A percentile compares a stretch with the other conserved stretches of the same genome.
Evolutionary conservation across 23 tunicate species (phyloP).

Genomic region (Trididemnum miniatum): DNA sequence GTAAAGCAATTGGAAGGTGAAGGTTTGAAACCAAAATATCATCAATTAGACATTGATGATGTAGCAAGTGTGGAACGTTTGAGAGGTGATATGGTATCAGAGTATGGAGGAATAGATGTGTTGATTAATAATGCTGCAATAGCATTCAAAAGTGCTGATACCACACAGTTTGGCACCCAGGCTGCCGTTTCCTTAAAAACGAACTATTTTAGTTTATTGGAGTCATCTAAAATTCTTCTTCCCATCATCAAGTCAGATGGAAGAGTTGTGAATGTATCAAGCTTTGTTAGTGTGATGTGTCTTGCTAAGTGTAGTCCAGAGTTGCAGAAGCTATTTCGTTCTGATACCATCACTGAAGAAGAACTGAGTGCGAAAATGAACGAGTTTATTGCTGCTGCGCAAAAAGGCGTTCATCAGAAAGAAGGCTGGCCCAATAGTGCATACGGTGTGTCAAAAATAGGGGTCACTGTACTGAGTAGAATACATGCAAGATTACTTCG

Average conservation of each 20-base stretch:
- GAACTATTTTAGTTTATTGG: constrained; percentile 56
- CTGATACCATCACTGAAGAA: constrained; percentile 62
- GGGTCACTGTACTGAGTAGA: constrained; percentile 52
- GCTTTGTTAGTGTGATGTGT: neutral
- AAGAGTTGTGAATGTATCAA: constrained; percentile 65
- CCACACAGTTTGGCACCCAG: constrained; percentile 36
- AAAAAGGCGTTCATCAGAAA: constrained; percentile 29
- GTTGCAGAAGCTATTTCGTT: constrained; percentile 40
- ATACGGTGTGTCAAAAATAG: constrained; percentile 62
- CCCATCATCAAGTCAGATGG: constrained; percentile 59
- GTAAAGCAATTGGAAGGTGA: constrained; percentile 48
- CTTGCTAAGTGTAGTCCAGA: constrained; percentile 41
- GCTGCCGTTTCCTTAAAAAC: constrained; percentile 48
- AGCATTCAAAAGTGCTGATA: constrained; percentile 36
- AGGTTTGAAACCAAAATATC: constrained; percentile 57
- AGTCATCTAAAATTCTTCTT: constrained; percentile 26
- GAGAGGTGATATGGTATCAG: constrained; percentile 20
- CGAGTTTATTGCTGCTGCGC: constrained; percentile 44
- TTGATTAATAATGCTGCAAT: constrained; percentile 85
- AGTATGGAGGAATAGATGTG: constrained; percentile 81
- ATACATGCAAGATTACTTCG: constrained; percentile 44
- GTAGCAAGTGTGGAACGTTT: constrained; percentile 41
- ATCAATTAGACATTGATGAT: constrained; percentile 69
- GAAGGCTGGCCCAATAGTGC: constrained; percentile 42
- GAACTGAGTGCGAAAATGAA: constrained; percentile 50